Conservation (phyloP, 2,888 invertebrate species). For the Agriopis aurantiaria region DNA sequence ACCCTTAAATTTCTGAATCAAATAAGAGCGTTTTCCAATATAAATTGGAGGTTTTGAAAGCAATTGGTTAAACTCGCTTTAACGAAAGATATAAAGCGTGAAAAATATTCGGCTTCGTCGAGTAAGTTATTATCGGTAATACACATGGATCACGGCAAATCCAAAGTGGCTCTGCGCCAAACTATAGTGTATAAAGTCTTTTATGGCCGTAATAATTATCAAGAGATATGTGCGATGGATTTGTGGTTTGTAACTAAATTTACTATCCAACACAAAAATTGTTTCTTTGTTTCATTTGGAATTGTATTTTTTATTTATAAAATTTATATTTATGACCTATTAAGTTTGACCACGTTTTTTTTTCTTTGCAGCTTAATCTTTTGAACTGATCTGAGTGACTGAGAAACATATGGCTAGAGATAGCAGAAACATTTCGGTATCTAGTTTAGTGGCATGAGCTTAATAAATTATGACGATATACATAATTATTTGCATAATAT, state of each 20-base stretch:
- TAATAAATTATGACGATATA: too few relatives aligned
- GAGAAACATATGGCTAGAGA: too few relatives aligned
- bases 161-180: constrained; percentile 35
- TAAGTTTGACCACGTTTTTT: too few relatives aligned
- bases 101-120: constrained; percentile 20
- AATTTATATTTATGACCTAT: not conserved
- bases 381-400: too few relatives aligned
- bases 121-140: constrained; percentile 40
- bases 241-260: not conserved
- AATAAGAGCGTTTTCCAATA: constrained; percentile 17
- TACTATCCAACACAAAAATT: not conserved
- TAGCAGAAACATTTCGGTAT: too few relatives aligned
- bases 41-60: constrained; percentile 13
- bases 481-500: not conserved
- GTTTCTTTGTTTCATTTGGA: not conserved
- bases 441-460: too few relatives aligned
- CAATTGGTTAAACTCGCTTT: constrained; percentile 20
- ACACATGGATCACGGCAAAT: constrained; percentile 37
- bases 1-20: not conserved
- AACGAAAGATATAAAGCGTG: constrained; percentile 19
- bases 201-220: constrained; percentile 27
- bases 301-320: not conserved
- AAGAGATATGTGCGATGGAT: not conserved
- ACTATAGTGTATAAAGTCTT: constrained; percentile 14
- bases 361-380: too few relatives aligned